Percentiles rank a stretch among this genome's conserved stretches.
Conservation (phyloP, 2,888 invertebrate species). For the Steromphala cineraria region DNA sequence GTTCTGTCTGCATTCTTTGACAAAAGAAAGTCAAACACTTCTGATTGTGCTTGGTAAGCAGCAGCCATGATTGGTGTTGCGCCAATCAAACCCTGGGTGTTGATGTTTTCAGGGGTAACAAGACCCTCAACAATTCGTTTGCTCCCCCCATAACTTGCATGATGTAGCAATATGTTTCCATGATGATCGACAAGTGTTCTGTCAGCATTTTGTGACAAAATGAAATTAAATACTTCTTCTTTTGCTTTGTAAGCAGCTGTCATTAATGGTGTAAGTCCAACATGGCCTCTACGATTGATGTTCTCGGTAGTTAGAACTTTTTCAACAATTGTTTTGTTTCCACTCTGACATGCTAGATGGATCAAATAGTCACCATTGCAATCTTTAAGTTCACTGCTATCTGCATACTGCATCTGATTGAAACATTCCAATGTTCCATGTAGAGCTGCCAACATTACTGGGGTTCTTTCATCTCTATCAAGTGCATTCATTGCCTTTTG, state of each 20-base stretch:
- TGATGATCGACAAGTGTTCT: not conserved
- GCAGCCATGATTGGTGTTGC: not conserved
- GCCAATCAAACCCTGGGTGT: not conserved
- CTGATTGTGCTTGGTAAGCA: not conserved
- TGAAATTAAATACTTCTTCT: not conserved
- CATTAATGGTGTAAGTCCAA: not conserved
- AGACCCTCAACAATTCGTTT: not conserved
- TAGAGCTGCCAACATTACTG: not conserved
- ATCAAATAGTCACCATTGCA: not conserved
- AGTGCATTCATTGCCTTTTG: not conserved
- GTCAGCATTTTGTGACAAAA: not conserved
- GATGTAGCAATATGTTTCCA: not conserved
- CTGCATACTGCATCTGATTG: not conserved
- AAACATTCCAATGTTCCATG: not conserved
- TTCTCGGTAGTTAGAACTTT: not conserved
- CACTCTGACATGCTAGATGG: not conserved
- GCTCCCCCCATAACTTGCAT: not conserved
- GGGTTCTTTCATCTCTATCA: not conserved
- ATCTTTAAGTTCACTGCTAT: not conserved
- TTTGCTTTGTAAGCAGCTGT: not conserved
- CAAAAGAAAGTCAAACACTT: not conserved
- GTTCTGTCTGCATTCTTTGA: not conserved
- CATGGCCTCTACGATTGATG: not conserved
- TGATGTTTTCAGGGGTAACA: not conserved
- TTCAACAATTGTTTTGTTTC: not conserved